Percentiles rank a stretch among this genome's conserved stretches.
These are phyloP conservation scores for Borostomias antarcticus DNA, from an alignment of 2,797 vertebrate genomes.

Conservation along the genomic window DNA sequence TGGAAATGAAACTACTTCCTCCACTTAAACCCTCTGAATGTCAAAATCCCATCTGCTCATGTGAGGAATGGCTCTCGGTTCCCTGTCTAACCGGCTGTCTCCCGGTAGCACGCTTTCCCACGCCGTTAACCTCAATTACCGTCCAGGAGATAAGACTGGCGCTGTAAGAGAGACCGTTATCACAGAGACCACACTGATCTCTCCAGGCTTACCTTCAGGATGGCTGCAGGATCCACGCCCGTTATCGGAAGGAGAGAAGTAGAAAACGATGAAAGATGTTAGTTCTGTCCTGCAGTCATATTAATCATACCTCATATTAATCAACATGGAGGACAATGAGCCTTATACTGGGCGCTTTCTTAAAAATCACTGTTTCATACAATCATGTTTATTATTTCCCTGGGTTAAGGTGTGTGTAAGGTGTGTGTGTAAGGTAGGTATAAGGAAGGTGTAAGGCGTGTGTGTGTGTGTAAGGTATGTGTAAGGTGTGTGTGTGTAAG, in stretches of 20 bases:
- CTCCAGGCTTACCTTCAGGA: slow-evolving; percentile 55
- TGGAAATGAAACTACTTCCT: neutral
- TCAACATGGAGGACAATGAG: too few species aligned
- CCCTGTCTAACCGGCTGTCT: neutral
- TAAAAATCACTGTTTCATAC: too few species aligned
- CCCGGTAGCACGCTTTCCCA: too few species aligned
- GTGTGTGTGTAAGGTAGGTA: too few species aligned
- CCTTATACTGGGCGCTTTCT: too few species aligned
- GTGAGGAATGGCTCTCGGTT: neutral
- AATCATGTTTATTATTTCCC: too few species aligned
- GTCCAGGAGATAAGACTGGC: neutral
- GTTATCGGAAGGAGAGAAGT: neutral
- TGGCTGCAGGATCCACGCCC: slow-evolving; percentile 26
- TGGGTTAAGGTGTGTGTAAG: too few species aligned
- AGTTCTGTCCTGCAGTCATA: too few species aligned
- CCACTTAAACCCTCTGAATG: neutral
- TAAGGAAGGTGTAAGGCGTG: too few species aligned
- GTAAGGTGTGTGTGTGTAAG: too few species aligned
- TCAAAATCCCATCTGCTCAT: neutral
- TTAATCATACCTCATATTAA: too few species aligned
- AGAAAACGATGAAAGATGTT: neutral
- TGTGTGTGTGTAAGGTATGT: too few species aligned
- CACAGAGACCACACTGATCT: neutral
- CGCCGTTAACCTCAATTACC: neutral
- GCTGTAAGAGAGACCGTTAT: slow-evolving; percentile 1